A percentile compares a stretch with the other conserved stretches of the same genome.
Conservation (phyloP, 2,113 vertebrate genomes). For the Entosphenus tridentatus region DNA sequence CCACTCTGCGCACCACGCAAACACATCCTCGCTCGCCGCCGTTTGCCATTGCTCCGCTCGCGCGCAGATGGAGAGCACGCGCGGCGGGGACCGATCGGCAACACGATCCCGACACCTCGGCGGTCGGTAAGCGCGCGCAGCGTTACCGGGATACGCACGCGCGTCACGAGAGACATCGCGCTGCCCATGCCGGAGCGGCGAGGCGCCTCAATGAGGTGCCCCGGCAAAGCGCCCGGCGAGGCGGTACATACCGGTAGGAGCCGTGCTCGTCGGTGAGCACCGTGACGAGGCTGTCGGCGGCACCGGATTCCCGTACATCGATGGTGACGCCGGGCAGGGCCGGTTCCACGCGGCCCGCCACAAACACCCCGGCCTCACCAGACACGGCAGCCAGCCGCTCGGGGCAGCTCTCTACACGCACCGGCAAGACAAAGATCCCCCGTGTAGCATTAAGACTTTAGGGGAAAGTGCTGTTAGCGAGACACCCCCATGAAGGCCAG, state of each 20-base stretch:
- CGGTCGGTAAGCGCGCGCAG: too few species aligned
- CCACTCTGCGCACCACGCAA: conserved; percentile 31
- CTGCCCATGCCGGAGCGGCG: too few species aligned
- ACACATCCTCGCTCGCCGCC: too few species aligned
- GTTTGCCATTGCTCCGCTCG: too few species aligned
- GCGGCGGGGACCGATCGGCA: too few species aligned
- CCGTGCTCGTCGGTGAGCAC: conserved; percentile 58
- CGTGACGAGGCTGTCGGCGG: conserved; percentile 37
- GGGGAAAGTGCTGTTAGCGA: not conserved
- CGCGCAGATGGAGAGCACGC: too few species aligned
- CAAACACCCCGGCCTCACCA: conserved; percentile 68
- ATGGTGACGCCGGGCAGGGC: conserved; percentile 73
- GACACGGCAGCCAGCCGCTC: conserved; percentile 66
- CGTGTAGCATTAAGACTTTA: not conserved
- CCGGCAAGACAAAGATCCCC: not conserved
- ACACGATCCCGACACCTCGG: too few species aligned
- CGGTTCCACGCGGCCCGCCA: conserved; percentile 59
- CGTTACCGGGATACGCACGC: too few species aligned
- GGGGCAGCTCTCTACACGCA: conserved; percentile 56
- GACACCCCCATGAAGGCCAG: too few species aligned
- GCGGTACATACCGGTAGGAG: conserved; percentile 45
- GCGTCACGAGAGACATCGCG: too few species aligned
- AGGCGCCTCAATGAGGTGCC: too few species aligned
- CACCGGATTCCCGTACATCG: conserved; percentile 52
- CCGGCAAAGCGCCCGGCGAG: not conserved